These are phyloP conservation scores for Caradrina clavipalpis DNA, from an alignment of 2,888 invertebrate species.

Conservation along the genomic window DNA sequence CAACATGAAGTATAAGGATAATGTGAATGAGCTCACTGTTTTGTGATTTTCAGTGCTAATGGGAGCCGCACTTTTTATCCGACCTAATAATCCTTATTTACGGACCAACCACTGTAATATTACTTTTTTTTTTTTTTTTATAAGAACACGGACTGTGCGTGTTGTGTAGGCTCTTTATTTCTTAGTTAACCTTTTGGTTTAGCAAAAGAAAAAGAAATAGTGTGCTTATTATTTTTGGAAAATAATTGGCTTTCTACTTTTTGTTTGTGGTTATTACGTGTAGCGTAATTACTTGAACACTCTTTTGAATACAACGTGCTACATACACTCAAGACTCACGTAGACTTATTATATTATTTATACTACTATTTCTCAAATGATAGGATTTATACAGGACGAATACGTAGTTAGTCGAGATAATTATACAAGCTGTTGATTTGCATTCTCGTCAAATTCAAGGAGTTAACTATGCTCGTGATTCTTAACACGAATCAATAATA, in stretches of 20 bases:
- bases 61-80: constrained; percentile 38
- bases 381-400: too few species aligned
- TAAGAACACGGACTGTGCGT: constrained; percentile 39
- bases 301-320: not conserved
- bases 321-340: too few species aligned
- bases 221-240: constrained; percentile 19
- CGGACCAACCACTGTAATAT: constrained; percentile 29
- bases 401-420: too few species aligned
- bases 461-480: too few species aligned
- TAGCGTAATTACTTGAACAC: not conserved
- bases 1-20: constrained; percentile 56
- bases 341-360: too few species aligned
- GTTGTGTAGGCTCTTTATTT: constrained; percentile 33
- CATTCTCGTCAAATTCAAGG: too few species aligned
- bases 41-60: constrained; percentile 58
- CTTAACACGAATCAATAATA: too few species aligned
- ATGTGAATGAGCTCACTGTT: constrained; percentile 54
- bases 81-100: constrained; percentile 49
- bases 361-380: too few species aligned
- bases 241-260: constrained; percentile 22
- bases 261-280: constrained; percentile 9
- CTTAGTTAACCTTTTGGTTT: constrained; percentile 41
- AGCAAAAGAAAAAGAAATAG: constrained; percentile 20
- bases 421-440: too few species aligned
- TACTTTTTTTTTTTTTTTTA: constrained; percentile 45